phyloP scores from a whole-genome alignment of 2,113 vertebrate species.

The Collichthys lucidus region DNA sequence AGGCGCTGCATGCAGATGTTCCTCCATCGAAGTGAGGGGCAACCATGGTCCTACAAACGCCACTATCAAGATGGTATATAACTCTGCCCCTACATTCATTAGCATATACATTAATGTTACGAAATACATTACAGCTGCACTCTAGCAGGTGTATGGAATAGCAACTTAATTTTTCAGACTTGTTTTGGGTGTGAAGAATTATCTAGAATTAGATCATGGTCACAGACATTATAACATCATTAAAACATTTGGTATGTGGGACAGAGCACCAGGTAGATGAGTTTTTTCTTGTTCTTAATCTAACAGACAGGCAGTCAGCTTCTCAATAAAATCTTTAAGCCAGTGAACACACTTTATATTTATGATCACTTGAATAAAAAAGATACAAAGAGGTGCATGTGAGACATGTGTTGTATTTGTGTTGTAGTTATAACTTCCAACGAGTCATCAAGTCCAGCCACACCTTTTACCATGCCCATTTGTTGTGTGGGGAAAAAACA shows the following conservation, averaged over 20 bases:
- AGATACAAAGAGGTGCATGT: background rate
- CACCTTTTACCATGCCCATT: background rate
- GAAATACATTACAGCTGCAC: background rate
- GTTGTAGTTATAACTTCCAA: background rate
- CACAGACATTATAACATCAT: background rate
- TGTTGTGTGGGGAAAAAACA: background rate
- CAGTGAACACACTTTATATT: background rate
- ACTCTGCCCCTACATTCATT: background rate
- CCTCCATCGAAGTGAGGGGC: conserved; percentile 92
- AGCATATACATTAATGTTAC: background rate
- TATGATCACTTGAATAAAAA: background rate
- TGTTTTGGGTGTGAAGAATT: background rate
- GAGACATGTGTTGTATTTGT: too few species aligned
- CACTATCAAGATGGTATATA: conserved; percentile 95
- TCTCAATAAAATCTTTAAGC: background rate
- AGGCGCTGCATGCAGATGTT: conserved; percentile 96
- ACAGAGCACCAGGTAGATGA: background rate
- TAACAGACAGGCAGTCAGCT: background rate
- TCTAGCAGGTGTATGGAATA: background rate
- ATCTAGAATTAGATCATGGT: background rate
- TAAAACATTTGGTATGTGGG: background rate
- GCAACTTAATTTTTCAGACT: background rate
- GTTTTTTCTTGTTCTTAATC: background rate
- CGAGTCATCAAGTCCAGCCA: background rate
- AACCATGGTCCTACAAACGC: conserved; percentile 94